A percentile compares a stretch with the other conserved stretches of the same genome.
Evolutionary conservation across 2,113 vertebrate species (phyloP).

Genomic region (Candoia aspera): DNA sequence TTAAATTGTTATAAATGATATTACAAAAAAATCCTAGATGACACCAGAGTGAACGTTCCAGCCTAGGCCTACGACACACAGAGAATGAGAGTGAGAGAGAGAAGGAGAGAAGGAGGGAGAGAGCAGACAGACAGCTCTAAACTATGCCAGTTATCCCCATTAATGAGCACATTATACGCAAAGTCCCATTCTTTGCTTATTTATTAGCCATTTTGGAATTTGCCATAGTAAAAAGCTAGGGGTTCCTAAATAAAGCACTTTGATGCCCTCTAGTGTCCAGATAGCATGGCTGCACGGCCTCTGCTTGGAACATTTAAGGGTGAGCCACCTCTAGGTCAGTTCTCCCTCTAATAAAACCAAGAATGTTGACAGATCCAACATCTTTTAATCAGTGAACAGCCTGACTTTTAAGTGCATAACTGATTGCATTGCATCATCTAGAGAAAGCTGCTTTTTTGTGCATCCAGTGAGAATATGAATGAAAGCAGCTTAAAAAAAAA

Average conservation of each 20-base stretch:
- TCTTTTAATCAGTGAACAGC: background rate
- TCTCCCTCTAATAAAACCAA: background rate
- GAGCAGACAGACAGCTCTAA: slow-evolving; percentile 6
- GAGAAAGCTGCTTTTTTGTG: background rate
- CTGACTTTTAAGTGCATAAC: background rate
- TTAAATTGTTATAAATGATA: background rate
- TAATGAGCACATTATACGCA: slow-evolving; percentile 19
- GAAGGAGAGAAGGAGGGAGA: background rate
- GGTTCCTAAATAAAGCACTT: slow-evolving; percentile 19
- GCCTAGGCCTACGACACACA: background rate
- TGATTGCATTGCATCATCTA: background rate
- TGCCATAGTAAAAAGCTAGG: background rate
- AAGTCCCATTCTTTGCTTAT: slow-evolving; percentile 12
- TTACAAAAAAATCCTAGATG: background rate
- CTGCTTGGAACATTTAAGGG: background rate
- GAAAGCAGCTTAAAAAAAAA: background rate
- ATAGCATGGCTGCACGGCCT: background rate
- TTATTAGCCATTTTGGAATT: slow-evolving; percentile 27
- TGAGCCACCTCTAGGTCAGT: background rate
- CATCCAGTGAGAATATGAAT: background rate
- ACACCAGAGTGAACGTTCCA: background rate
- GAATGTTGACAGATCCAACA: background rate
- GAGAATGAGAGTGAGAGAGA: no score
- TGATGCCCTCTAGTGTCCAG: slow-evolving; percentile 21
- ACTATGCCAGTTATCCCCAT: slow-evolving; percentile 20